phyloP scores from a whole-genome alignment of 2,888 invertebrate genomes.

The Petrophora chlorosata region DNA sequence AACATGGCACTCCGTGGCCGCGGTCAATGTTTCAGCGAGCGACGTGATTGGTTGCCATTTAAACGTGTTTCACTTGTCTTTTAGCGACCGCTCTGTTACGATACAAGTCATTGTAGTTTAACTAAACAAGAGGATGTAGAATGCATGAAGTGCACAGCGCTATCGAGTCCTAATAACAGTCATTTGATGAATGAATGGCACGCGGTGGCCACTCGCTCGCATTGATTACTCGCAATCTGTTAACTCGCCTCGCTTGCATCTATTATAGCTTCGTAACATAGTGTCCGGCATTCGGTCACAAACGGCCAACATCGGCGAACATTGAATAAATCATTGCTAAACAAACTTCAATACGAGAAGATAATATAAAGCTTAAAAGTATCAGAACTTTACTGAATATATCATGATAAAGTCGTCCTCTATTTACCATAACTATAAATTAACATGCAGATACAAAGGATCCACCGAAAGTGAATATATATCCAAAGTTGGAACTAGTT shows the following conservation, averaged over 20 bases:
- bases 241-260: neutral
- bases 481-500: conserved; percentile 22
- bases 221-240: conserved; percentile 44
- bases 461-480: conserved; percentile 21
- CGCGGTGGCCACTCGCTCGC: conserved; percentile 42
- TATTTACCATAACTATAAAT: conserved; percentile 40
- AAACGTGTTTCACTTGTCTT: neutral
- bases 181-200: neutral
- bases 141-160: neutral
- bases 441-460: conserved; percentile 25
- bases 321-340: no score
- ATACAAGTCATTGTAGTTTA: neutral
- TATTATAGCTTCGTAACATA: neutral
- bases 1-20: no score
- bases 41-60: no score
- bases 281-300: neutral
- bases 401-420: conserved; percentile 7
- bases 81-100: neutral
- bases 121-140: conserved; percentile 22
- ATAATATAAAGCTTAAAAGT: no score
- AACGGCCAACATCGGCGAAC: neutral
- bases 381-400: no score
- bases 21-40: no score
- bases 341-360: no score
- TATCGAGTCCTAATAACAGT: neutral